Base-by-base conservation (phyloP, 2,113 vertebrate species). In the Balaeniceps rex region DNA sequence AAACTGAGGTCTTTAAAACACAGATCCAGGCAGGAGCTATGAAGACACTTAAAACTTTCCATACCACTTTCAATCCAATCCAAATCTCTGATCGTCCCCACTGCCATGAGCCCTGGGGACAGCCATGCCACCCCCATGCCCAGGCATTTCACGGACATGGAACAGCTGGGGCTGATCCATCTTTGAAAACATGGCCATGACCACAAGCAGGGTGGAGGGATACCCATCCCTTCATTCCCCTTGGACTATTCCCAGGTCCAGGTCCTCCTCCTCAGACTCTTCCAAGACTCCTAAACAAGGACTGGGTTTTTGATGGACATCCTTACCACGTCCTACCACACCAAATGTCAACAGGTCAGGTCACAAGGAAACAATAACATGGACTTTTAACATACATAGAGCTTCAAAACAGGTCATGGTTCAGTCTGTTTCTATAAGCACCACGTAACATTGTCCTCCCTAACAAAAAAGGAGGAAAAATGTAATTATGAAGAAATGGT, bases 401-500 rank as follows among this genome's bases (percentile, higher is more conserved):
- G 42, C 74, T 93, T 44, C 64, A 24, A 33, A 83, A 23, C 55
- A 54, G 5, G 33, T 75, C 60, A 51, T 2, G 3, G n/a, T 19
- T 77, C 69, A 75, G 42, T 15, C 25, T 55, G 34, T 16, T 47
- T 69, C 54, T 80, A 13, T 7, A 49, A 54, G 71, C 26, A 66
- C 15, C 46, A 66, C 0, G 0, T 3, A 21, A 33, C 18, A 24
- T 0, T 58, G 69, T 29, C 46, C 68, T 33, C 42, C 11, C 55
- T 23, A 38, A 40, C 3, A 29, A 83, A 72, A 90, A 42, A 29
- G 12, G 22, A 10, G 24, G 26, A 7, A 21, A 82, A 74, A 34
- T 10, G 3, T 4, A 74, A 8, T 34, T 46, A 23, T 3, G 38
- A 61, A 47, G 52, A 57, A 66, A 51, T 25, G 23, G 28, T 34